Conservation (phyloP, 2,888 invertebrate species). For the Tricholauxania praeusta region DNA sequence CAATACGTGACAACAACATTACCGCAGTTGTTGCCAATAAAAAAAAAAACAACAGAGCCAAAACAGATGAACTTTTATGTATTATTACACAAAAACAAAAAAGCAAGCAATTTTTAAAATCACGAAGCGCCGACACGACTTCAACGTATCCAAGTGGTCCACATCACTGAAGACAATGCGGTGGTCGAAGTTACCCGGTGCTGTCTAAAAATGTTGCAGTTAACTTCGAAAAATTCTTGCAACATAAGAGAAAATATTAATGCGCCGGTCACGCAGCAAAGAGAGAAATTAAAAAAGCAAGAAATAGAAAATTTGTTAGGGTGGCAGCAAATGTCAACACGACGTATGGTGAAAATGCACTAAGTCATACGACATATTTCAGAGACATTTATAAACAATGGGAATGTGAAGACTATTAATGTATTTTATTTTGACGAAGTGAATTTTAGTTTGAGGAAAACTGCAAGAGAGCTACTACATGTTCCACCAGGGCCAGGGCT, state of each 20-base stretch:
- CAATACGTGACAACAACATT: conserved; percentile 60
- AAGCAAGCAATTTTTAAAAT: not conserved
- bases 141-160: conserved; percentile 60
- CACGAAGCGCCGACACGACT: conserved; percentile 47
- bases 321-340: not conserved
- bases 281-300: not conserved
- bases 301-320: not conserved
- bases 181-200: not conserved
- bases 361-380: too few species aligned
- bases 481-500: too few species aligned
- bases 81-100: not conserved
- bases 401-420: too few species aligned
- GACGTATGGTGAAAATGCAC: too few species aligned
- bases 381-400: too few species aligned
- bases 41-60: not conserved
- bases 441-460: too few species aligned
- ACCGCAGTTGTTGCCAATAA: conserved; percentile 36
- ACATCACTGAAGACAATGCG: conserved; percentile 51
- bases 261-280: conserved; percentile 17
- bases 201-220: conserved; percentile 2
- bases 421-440: too few species aligned
- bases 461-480: too few species aligned
- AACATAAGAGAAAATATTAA: not conserved
- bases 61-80: too few species aligned
- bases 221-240: not conserved